Evolutionary conservation across 2,888 invertebrate species (phyloP).

Genomic region (Epirrhoe tristata): DNA sequence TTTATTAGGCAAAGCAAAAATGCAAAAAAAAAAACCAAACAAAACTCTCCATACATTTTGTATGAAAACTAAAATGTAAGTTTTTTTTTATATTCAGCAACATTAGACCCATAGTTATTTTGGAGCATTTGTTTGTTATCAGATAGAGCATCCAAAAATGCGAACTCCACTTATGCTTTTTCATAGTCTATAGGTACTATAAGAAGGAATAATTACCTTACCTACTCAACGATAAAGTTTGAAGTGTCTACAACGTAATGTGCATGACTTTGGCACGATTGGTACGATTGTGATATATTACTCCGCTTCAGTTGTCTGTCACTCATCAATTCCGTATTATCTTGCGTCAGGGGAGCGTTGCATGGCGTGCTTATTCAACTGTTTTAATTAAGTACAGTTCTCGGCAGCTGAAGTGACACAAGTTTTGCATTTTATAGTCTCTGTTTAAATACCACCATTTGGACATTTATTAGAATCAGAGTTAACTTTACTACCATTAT

Average conservation of each 20-base stretch:
- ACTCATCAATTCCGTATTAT: conserved; percentile 26
- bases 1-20: too few relatives aligned
- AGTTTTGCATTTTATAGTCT: not conserved
- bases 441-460: not conserved
- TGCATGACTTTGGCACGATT: conserved; percentile 43
- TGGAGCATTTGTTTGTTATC: too few relatives aligned
- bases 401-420: not conserved
- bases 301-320: conserved; percentile 35
- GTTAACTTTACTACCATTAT: too few relatives aligned
- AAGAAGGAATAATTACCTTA: conserved; percentile 1
- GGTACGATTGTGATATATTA: conserved; percentile 43
- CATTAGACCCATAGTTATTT: too few relatives aligned
- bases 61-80: too few relatives aligned
- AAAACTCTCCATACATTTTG: too few relatives aligned
- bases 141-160: too few relatives aligned
- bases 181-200: conserved; percentile 6
- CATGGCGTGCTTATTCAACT: conserved; percentile 10
- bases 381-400: conserved; percentile 5
- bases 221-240: not conserved
- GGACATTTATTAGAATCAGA: too few relatives aligned
- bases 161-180: too few relatives aligned
- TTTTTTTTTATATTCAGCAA: too few relatives aligned
- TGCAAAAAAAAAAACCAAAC: too few relatives aligned
- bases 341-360: conserved; percentile 8
- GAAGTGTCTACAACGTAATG: conserved; percentile 13